Percentiles rank a stretch among this genome's conserved stretches.
These are phyloP conservation scores for Eulithis prunata DNA, from an alignment of 2,888 invertebrate genomes.

Conservation along the genomic window DNA sequence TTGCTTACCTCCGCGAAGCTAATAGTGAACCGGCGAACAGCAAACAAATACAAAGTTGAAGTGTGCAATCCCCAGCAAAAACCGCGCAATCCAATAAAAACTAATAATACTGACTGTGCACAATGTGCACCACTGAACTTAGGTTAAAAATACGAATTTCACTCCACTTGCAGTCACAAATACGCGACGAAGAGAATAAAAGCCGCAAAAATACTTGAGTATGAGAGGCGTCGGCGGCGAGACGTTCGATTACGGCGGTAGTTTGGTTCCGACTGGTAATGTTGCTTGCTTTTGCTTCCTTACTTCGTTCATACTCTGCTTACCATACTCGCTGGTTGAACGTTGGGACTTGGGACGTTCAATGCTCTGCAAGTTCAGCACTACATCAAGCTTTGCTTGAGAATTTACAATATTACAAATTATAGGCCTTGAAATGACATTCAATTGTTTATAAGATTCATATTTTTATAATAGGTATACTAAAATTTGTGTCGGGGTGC, in stretches of 20 bases:
- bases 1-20: slow-evolving; percentile 73
- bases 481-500: too few relatives aligned
- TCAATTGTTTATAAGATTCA: too few relatives aligned
- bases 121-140: slow-evolving; percentile 42
- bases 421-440: too few relatives aligned
- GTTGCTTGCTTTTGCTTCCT: background rate
- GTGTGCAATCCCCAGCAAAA: slow-evolving; percentile 49
- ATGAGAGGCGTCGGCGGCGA: slow-evolving; percentile 50
- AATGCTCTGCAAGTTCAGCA: slow-evolving; percentile 10
- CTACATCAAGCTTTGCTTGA: slow-evolving; percentile 15
- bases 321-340: background rate
- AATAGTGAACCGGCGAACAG: slow-evolving; percentile 69
- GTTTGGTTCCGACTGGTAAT: slow-evolving; percentile 57
- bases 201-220: slow-evolving; percentile 44
- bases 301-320: slow-evolving; percentile 6
- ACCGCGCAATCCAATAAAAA: slow-evolving; percentile 49
- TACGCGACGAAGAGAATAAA: slow-evolving; percentile 72
- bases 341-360: background rate
- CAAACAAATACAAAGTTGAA: slow-evolving; percentile 64
- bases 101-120: slow-evolving; percentile 34
- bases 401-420: background rate
- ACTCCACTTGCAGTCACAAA: slow-evolving; percentile 76
- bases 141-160: slow-evolving; percentile 53
- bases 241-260: slow-evolving; percentile 59
- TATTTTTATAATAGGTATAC: too few relatives aligned